Base-by-base conservation (phyloP, 2,113 vertebrate genomes). In the Notechis scutatus region DNA sequence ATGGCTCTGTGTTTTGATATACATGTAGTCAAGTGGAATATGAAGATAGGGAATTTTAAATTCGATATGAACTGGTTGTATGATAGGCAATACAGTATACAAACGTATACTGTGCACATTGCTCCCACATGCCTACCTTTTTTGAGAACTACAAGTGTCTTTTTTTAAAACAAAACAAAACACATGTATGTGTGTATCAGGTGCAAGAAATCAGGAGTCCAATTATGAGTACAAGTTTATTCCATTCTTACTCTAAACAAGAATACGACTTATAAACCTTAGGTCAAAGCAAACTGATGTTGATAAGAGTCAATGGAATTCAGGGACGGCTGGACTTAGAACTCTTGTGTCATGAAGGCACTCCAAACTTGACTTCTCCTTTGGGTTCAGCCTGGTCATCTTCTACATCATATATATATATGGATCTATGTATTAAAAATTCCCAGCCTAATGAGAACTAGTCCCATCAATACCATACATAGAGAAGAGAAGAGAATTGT, bases 1-100 rank as follows among this genome's bases (percentile, higher is more conserved):
- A 9, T 56, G 47, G 52, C 88, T 93, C 50, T 92, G 57, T 90
- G 56, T 90, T 92, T 0, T 2, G 12, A 39, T 64, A 52, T 1
- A n/a, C 87, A 87, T 9, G 4, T 6, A 52, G 69, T 81, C 34
- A 45, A 23, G 11, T 88, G 52, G 24, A 18, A 88, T 93, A 85
- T 50, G 7, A 20, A 10, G 92, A 34, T 45, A 55, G 87, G 64
- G 91, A 54, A 5, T 91, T 96, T 90, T 64, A 92, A 95, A 95
- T 86, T 45, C 85, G 64, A 39, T 42, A 87, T 61, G 50, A 23
- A 34, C 69, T 81, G 69, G 15, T 39, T 81, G 69, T 11, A 10
- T 94, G 59, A 39, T 94, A 47, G 29, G 12, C 12, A 69, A 15
- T 10, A 85, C 4, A 91, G 11, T 10, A 9, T 81, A 55, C 45